phyloP scores from a whole-genome alignment of 2,888 invertebrate species.

The Brachynemurus nebulosus region DNA sequence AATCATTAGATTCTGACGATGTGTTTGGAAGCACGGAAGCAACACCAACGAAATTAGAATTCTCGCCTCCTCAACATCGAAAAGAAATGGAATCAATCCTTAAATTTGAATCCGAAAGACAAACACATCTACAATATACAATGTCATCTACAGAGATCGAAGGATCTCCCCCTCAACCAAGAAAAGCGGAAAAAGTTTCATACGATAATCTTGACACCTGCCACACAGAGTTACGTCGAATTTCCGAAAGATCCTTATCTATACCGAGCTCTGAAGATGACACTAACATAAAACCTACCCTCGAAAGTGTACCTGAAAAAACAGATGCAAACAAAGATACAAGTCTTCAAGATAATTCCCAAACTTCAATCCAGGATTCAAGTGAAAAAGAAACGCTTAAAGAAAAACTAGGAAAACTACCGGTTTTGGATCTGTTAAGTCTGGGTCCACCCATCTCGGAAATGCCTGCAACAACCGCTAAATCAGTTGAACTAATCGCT shows the following conservation, averaged over 20 bases:
- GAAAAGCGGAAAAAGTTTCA: constrained; percentile 51
- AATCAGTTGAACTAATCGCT: constrained; percentile 19
- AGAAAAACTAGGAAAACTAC: background rate
- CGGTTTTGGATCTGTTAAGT: background rate
- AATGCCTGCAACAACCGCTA: constrained; percentile 42
- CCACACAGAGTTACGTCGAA: constrained; percentile 51
- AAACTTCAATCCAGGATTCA: background rate
- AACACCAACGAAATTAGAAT: constrained; percentile 54
- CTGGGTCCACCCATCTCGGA: constrained; percentile 24
- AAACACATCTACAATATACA: constrained; percentile 38
- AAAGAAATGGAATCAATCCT: constrained; percentile 63
- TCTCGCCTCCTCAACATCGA: constrained; percentile 60
- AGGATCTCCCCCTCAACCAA: constrained; percentile 59
- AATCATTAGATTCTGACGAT: constrained; percentile 62
- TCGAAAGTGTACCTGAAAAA: constrained; percentile 39
- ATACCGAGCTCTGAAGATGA: constrained; percentile 66
- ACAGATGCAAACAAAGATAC: constrained; percentile 27
- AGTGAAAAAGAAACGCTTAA: background rate
- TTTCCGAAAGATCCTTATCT: constrained; percentile 60
- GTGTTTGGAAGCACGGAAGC: constrained; percentile 65
- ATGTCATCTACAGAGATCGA: constrained; percentile 70
- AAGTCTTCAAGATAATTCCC: background rate
- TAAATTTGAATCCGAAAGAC: constrained; percentile 57
- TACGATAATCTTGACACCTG: constrained; percentile 42
- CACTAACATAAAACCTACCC: constrained; percentile 39